A percentile compares a stretch with the other conserved stretches of the same genome.
These are phyloP conservation scores for Galagoides demidoff DNA, from an alignment of 2,797 vertebrate genomes.

Conservation along the genomic window DNA sequence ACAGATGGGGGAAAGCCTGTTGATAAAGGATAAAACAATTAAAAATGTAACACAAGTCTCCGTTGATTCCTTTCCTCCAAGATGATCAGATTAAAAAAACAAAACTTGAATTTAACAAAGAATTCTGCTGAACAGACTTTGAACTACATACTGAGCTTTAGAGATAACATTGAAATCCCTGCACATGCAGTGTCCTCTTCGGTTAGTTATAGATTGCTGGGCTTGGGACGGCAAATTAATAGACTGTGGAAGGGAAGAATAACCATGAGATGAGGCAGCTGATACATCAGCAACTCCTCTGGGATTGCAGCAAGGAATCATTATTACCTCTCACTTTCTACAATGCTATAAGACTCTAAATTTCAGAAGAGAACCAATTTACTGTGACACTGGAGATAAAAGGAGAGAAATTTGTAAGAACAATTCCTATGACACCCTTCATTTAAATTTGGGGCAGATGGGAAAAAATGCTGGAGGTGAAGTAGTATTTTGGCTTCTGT, in stretches of 20 bases:
- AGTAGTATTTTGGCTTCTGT: background rate
- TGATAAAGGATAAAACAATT: conserved; percentile 26
- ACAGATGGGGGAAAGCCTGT: background rate
- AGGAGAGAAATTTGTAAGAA: background rate
- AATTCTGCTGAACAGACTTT: conserved; percentile 1
- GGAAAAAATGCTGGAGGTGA: background rate
- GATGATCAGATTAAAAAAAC: background rate
- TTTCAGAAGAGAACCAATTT: conserved; percentile 13
- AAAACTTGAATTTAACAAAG: background rate
- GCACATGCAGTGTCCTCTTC: background rate
- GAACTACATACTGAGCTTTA: background rate
- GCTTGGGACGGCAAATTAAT: conserved; percentile 19
- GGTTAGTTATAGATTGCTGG: conserved; percentile 16
- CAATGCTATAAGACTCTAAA: background rate
- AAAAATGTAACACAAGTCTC: background rate
- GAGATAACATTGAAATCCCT: background rate
- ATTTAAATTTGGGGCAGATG: background rate
- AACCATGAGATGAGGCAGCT: conserved; percentile 2
- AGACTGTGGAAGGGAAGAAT: conserved; percentile 20
- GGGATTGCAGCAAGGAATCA: background rate
- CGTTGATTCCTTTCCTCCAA: background rate
- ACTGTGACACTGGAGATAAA: background rate
- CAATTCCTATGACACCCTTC: background rate
- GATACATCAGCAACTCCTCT: background rate
- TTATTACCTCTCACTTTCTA: background rate